Conservation (phyloP, 2,113 vertebrate genomes). For the Myrmecobius fasciatus region DNA sequence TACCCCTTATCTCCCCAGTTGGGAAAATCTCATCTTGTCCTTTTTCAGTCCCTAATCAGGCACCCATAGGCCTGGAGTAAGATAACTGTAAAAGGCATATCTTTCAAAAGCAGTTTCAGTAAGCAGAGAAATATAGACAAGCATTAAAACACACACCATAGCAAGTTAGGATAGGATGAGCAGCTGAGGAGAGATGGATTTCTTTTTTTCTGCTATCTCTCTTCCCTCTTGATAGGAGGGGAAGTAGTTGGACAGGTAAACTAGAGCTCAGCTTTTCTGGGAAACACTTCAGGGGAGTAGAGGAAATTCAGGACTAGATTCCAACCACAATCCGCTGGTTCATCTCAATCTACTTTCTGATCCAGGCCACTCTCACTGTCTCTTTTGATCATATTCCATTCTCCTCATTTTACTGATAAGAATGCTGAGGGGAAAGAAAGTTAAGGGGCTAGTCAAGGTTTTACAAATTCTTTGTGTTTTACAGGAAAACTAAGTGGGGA, state of each 20-base stretch:
- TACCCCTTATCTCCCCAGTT: not conserved
- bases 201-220: not conserved
- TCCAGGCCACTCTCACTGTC: not conserved
- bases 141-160: not conserved
- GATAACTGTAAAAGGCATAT: not conserved
- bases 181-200: not conserved
- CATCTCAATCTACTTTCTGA: not conserved
- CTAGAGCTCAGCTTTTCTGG: no score
- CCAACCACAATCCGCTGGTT: no score
- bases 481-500: no score
- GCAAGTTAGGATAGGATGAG: not conserved
- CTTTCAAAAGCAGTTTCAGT: not conserved
- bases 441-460: not conserved
- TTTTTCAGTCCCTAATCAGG: not conserved
- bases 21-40: not conserved
- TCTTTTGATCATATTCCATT: not conserved
- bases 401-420: not conserved
- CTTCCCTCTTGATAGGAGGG: not conserved
- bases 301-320: no score
- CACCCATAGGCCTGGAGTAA: not conserved
- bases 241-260: no score
- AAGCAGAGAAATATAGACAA: not conserved
- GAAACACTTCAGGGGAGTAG: no score
- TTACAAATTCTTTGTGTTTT: not conserved
- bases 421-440: not conserved